Evolutionary conservation across 2,113 vertebrate genomes (phyloP), one percentile per base, ranked within the genome.

Genomic region (Tilapia sparmanii): DNA sequence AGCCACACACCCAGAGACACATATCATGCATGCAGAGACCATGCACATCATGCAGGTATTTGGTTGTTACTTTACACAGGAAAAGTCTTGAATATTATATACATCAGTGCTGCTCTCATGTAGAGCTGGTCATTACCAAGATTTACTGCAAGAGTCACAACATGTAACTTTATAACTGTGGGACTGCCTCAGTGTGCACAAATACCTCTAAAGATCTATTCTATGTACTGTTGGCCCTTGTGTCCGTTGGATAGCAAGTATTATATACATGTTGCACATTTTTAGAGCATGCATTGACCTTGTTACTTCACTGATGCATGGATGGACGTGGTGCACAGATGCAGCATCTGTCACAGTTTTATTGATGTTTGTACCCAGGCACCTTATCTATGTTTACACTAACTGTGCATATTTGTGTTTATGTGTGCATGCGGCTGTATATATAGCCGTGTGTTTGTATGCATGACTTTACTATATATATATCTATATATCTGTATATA

Each of bases 331-430:
- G 63, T 85, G 59, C 79, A 93, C 90, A 92, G 84, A 93, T 92
- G 91, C 81, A 92, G 90, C 93, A 94, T 94, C 93, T 96, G 94
- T 93, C 93, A 86, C 90, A 66, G 82, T 94, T 94, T 95, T 95
- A 94, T 92, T 94, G 90, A 94, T 92, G 93, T 95, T 95, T 95
- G 91, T 91, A 87, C 66, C 71, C 61, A 38, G 86, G 83, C 78
- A 86, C 89, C 92, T 92, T 94, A 95, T 95, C 93, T 90, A 68
- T 90, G 86, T 94, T 90, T 94, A 91, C 91, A 94, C 90, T 93
- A 91, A 94, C 90, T 95, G 82, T 89, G 89, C 90, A 94, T 93
- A 90, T 92, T 91, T 94, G 91, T 94, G 93, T 92, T 91, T 89
- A 89, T 90, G 71, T 90, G 87, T 82, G 87, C 79, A 85, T 90